Conservation (phyloP, 35 echinoderm and acorn worm species). For the Anneissia japonica region DNA sequence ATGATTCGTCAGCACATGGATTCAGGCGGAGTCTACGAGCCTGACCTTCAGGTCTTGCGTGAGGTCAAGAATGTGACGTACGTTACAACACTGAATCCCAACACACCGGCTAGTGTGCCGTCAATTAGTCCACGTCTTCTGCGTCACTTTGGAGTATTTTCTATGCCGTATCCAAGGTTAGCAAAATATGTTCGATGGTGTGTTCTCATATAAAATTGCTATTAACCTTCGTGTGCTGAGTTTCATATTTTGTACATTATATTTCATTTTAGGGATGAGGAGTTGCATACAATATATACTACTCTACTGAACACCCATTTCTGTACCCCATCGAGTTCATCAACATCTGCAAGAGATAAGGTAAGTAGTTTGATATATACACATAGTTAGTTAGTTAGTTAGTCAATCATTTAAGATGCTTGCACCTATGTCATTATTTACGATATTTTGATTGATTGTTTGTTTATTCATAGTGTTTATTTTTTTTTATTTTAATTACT, state of each 20-base stretch:
- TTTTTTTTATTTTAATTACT: no score
- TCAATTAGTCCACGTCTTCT: conserved; percentile 44
- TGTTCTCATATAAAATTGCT: no score
- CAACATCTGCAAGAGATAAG: conserved; percentile 39
- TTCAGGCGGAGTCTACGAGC: conserved; percentile 88
- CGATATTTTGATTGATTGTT: no score
- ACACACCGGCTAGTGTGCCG: conserved; percentile 79
- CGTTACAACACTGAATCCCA: conserved; percentile 81
- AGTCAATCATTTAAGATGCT: no score
- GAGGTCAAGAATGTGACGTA: conserved; percentile 98
- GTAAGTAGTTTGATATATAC: no score
- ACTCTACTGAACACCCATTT: conserved; percentile 99
- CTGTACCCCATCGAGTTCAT: conserved; percentile 78
- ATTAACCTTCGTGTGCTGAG: no score
- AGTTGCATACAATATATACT: conserved; percentile 82
- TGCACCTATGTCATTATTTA: no score
- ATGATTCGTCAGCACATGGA: conserved; percentile 99
- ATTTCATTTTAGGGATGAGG: conserved; percentile 50
- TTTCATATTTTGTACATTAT: no score
- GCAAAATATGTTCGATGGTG: no score
- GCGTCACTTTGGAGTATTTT: conserved; percentile 76
- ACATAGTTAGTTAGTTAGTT: no score
- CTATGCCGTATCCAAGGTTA: conserved; percentile 80
- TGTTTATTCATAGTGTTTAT: no score
- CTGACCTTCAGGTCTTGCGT: conserved; percentile 64